These are phyloP conservation scores for Strigamia crassipes DNA, from an alignment of 2,888 invertebrate genomes.

Conservation along the genomic window DNA sequence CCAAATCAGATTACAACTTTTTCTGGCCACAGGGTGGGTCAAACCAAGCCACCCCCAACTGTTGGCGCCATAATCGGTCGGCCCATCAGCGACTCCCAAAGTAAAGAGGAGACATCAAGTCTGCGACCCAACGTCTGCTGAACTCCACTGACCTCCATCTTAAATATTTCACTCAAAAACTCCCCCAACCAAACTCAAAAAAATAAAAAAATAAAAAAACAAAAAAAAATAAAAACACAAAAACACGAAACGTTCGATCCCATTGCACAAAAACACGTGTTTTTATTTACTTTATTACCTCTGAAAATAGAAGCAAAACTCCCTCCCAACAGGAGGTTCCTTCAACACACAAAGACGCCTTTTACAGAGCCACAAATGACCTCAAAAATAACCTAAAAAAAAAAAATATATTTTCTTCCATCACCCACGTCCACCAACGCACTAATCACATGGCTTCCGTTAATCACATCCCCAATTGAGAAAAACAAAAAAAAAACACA, in stretches of 20 bases:
- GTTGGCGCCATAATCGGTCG: slow-evolving; percentile 22
- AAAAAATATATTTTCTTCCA: neutral
- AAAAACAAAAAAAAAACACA: too few species aligned
- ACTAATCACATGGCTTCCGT: neutral
- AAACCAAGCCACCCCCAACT: slow-evolving; percentile 18
- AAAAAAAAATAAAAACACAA: too few species aligned
- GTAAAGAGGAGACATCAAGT: slow-evolving; percentile 19
- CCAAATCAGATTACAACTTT: slow-evolving; percentile 1
- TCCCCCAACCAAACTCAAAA: neutral
- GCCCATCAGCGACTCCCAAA: slow-evolving; percentile 14
- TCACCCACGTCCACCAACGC: neutral
- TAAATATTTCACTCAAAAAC: neutral
- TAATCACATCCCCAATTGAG: neutral
- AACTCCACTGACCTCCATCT: neutral
- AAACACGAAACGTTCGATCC: neutral
- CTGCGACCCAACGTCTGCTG: slow-evolving; percentile 33
- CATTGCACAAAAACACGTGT: neutral
- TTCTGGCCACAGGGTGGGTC: neutral
- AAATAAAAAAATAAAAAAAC: neutral
- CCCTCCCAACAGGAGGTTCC: slow-evolving; percentile 29
- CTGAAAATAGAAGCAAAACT: slow-evolving; percentile 26
- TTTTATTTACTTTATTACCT: neutral
- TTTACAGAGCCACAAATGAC: slow-evolving; percentile 17
- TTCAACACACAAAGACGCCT: slow-evolving; percentile 21
- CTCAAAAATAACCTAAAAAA: neutral